Evolutionary conservation across 2,888 invertebrate genomes (phyloP).

Genomic region (Mongoloraphidia duomilia): DNA sequence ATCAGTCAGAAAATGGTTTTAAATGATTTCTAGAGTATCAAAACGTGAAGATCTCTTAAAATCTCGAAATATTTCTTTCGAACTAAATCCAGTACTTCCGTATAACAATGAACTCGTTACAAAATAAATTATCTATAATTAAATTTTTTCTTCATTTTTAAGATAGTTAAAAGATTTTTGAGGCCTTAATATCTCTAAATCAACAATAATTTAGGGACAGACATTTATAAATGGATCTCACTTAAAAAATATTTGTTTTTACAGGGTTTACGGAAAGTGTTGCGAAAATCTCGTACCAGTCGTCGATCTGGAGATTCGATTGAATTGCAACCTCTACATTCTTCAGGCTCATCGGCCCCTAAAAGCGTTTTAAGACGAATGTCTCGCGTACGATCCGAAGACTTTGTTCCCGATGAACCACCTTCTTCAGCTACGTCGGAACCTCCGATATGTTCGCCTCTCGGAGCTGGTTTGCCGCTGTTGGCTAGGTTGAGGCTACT

Average conservation of each 20-base stretch:
- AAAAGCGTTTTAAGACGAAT: conserved; percentile 55
- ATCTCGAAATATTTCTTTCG: too few species aligned
- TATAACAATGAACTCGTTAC: too few species aligned
- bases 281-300: conserved; percentile 40
- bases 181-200: neutral
- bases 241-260: conserved; percentile 15
- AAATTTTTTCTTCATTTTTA: too few species aligned
- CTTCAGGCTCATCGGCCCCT: conserved; percentile 28
- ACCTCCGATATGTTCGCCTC: conserved; percentile 52
- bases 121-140: too few species aligned
- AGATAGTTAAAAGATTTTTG: too few species aligned
- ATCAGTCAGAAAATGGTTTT: too few species aligned
- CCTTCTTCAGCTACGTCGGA: conserved; percentile 33
- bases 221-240: neutral
- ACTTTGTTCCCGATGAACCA: conserved; percentile 30
- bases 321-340: conserved; percentile 48
- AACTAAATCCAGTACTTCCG: too few species aligned
- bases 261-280: conserved; percentile 43
- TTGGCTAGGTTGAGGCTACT: conserved; percentile 62
- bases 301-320: conserved; percentile 47
- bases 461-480: conserved; percentile 73
- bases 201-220: neutral
- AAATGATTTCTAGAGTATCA: too few species aligned
- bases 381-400: conserved; percentile 61
- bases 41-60: too few species aligned